A percentile compares a stretch with the other conserved stretches of the same genome.
These are phyloP conservation scores for Ashinkailepas kermadecensis DNA, from an alignment of 2,888 invertebrate species.

Conservation along the genomic window DNA sequence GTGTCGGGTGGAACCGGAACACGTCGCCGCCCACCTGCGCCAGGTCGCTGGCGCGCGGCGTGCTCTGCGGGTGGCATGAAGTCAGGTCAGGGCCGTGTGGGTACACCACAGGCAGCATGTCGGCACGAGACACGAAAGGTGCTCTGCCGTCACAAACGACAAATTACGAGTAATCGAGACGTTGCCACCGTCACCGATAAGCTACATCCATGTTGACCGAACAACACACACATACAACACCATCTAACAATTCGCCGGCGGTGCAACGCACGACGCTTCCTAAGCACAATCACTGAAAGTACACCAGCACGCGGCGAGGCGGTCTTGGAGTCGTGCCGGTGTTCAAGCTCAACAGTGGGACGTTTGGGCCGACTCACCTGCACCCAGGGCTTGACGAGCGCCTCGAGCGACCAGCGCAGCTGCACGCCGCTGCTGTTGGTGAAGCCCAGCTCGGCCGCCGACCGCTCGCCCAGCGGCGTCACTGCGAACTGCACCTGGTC, in stretches of 20 bases:
- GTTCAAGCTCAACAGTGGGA: background rate
- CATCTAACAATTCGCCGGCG: no score
- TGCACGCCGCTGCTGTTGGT: background rate
- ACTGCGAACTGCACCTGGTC: background rate
- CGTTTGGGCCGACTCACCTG: background rate
- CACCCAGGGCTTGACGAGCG: slow-evolving; percentile 4
- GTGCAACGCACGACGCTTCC: no score
- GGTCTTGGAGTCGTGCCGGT: background rate
- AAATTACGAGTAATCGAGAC: no score
- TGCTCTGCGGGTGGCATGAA: background rate
- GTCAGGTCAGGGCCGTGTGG: no score
- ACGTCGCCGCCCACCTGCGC: slow-evolving; percentile 5
- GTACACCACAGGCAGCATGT: no score
- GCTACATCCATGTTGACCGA: no score
- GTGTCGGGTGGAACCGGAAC: slow-evolving; percentile 18
- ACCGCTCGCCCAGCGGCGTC: background rate
- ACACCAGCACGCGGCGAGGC: no score
- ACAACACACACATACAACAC: no score
- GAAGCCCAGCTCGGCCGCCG: background rate
- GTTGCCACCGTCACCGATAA: no score
- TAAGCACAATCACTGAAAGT: no score
- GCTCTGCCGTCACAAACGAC: no score
- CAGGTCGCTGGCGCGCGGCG: background rate
- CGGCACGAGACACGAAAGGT: no score
- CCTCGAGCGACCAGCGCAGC: slow-evolving; percentile 10